Evolutionary conservation across 2,888 invertebrate genomes (phyloP).

Genomic region (Drosophila neotestacea): DNA sequence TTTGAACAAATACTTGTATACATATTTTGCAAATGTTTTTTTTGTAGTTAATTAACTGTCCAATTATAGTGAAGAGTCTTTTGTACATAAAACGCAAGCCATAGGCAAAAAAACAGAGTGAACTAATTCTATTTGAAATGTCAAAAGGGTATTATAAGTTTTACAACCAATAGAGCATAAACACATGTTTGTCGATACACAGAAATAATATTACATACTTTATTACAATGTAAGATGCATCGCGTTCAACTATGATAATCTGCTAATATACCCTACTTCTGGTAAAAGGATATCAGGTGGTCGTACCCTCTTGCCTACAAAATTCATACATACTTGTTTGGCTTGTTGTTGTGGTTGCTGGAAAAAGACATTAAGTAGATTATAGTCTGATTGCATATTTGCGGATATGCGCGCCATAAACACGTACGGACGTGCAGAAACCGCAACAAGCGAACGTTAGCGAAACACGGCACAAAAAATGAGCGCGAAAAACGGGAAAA

Average conservation of each 20-base stretch:
- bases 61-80: conserved; percentile 15
- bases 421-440: conserved; percentile 81
- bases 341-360: conserved; percentile 38
- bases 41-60: conserved; percentile 19
- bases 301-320: conserved; percentile 2
- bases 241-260: neutral
- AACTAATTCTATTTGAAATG: neutral
- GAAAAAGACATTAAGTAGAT: conserved; percentile 82
- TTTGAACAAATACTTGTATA: neutral
- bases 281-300: conserved; percentile 10
- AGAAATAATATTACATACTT: neutral
- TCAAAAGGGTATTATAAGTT: neutral
- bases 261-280: neutral
- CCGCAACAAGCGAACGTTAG: conserved; percentile 72
- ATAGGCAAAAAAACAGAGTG: neutral
- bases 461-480: conserved; percentile 55
- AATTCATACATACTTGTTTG: conserved; percentile 16
- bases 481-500: conserved; percentile 35
- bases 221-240: neutral
- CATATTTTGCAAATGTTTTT: conserved; percentile 3
- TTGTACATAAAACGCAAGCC: neutral
- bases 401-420: conserved; percentile 81
- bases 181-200: neutral
- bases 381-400: conserved; percentile 81
- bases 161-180: rapidly evolving